Conservation (phyloP, 2,797 vertebrate species). For the Gymnodraco acuticeps region DNA sequence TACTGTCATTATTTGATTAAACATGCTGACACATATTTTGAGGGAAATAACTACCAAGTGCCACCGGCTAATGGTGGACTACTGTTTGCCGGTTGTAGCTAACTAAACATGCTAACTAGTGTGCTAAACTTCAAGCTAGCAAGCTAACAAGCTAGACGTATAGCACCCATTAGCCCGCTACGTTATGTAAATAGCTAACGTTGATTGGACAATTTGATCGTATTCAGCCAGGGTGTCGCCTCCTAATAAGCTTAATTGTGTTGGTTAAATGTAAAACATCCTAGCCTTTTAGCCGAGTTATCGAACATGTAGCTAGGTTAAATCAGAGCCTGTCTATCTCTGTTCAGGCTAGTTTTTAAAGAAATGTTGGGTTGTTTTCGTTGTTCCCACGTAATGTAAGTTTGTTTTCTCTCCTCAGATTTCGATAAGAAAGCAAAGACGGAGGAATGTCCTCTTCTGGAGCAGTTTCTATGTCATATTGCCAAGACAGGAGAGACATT, state of each 20-base stretch:
- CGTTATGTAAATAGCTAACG: constrained; percentile 51
- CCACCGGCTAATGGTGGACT: constrained; percentile 9
- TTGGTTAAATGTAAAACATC: background rate
- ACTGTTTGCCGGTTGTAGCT: constrained; percentile 56
- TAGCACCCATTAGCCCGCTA: constrained; percentile 23
- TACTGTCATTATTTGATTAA: fast-evolving
- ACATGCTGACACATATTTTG: no score
- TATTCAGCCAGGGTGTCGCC: background rate
- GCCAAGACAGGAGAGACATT: constrained; percentile 98
- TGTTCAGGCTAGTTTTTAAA: background rate
- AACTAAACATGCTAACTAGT: constrained; percentile 42
- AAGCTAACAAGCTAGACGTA: constrained; percentile 22
- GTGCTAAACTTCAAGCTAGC: constrained; percentile 43
- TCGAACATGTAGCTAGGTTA: background rate
- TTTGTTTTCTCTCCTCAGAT: constrained; percentile 82
- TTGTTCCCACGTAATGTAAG: background rate
- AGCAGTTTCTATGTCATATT: constrained; percentile 97
- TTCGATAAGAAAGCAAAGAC: constrained; percentile 98
- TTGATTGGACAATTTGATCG: constrained; percentile 8
- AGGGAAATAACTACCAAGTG: background rate
- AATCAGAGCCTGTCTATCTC: constrained; percentile 25
- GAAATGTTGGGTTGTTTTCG: background rate
- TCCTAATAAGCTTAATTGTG: background rate
- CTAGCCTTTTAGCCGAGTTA: background rate
- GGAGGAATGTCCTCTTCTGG: constrained; percentile 91